Evolutionary conservation across 1,140 invertebrate genomes (phyloP).

Genomic region (Chironomus striatipennis): DNA sequence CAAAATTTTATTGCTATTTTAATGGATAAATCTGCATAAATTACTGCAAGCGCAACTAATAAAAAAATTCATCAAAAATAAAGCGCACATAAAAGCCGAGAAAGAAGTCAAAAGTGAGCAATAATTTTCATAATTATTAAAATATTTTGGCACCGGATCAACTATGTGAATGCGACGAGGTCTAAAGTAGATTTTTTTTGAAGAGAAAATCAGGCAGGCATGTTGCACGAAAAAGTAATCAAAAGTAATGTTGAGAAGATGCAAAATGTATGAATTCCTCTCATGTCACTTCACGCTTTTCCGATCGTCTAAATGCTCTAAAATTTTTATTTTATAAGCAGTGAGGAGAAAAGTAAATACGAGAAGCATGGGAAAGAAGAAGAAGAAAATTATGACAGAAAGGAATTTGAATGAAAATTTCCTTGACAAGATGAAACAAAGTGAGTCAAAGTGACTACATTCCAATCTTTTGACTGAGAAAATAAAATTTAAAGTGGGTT

Average conservation of each 20-base stretch:
- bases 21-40: too few species aligned
- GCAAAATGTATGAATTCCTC: neutral
- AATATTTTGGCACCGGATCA: constrained; percentile 11
- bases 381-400: neutral
- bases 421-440: neutral
- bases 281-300: neutral
- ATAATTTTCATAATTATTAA: constrained; percentile 23
- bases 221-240: neutral
- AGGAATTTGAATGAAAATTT: constrained; percentile 1
- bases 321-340: neutral
- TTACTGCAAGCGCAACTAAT: too few species aligned
- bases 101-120: neutral
- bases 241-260: neutral
- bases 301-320: neutral
- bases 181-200: neutral
- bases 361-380: neutral
- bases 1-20: too few species aligned
- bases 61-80: neutral
- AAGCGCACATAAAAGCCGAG: neutral
- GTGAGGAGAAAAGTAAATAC: neutral
- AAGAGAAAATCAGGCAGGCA: neutral
- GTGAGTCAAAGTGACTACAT: too few species aligned
- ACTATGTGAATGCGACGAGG: constrained; percentile 2
- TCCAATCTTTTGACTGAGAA: too few species aligned
- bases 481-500: too few species aligned